Base-by-base conservation (phyloP, 1,140 invertebrate genomes). In the Littorina saxatilis region DNA sequence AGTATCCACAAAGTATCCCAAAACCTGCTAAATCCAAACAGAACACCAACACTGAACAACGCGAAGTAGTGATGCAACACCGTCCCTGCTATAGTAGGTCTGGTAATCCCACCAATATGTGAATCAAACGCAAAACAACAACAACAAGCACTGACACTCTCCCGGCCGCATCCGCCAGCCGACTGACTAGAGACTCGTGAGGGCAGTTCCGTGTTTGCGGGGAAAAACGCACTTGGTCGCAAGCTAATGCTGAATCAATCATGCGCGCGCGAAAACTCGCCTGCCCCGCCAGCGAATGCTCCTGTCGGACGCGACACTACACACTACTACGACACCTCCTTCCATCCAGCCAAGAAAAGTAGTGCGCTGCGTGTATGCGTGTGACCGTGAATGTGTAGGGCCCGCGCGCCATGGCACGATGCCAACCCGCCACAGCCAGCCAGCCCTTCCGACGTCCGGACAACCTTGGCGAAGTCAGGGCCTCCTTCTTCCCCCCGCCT, bases 321-420 rank as follows among this genome's bases (percentile, higher is more conserved):
- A n/a, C n/a, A 52, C 70, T 39, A 73, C 70, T 73, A 73, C 70
- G 40, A 78, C 75, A 61, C 52, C 55, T 63, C 55, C 76, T 58
- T 66, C 74, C 55, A 61, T 63, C 58, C 39, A 40, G 37, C n/a
- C n/a, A 63, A 78, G 66, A 58, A 78, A 78, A 78, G 43, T 78
- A 78, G 76, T 78, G 76, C 76, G 55, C n/a, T 63, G 76, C 76
- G 76, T 78, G 76, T 66, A 32, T 78, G 76, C 52, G 55, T 78
- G 76, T 32, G 58, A 58, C 50, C 58, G 76, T 78, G 58, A 37
- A n/a, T 17, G 52, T 55, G 74, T 15, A 39, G 74, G 50, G 15
- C 20, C 73, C 55, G 55, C 58, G 70, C 70, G 70, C 43, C 70
- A 50, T 78, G 76, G 76, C 76, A 78, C 76, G 7, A 58, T 78